These are phyloP conservation scores for Orthochromis indermauri DNA, from an alignment of 2,113 vertebrate species.

Conservation along the genomic window DNA sequence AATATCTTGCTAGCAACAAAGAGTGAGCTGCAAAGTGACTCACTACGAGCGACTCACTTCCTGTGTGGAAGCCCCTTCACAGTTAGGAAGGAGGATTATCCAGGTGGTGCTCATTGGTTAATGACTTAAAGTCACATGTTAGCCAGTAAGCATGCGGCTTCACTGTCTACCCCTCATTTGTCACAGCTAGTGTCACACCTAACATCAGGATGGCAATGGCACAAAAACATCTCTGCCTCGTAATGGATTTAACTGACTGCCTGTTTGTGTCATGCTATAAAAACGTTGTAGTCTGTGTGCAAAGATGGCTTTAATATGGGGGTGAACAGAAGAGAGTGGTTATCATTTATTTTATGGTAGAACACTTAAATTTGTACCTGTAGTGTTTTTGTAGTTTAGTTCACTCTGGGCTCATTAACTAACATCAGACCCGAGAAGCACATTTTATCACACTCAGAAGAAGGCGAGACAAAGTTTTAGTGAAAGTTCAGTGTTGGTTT, in stretches of 20 bases:
- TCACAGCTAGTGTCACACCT: not conserved
- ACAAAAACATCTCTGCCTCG: not conserved
- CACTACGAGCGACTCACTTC: not conserved
- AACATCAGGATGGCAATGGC: not conserved
- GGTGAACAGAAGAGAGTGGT: not conserved
- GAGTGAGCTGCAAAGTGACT: not conserved
- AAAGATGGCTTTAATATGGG: not conserved
- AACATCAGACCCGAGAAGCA: not conserved
- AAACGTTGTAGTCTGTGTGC: not conserved
- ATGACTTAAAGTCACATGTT: not conserved
- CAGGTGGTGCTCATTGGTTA: not conserved
- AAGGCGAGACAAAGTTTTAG: not conserved
- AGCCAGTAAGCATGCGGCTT: not conserved
- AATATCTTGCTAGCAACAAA: not conserved
- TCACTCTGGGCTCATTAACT: not conserved
- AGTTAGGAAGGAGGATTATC: not conserved
- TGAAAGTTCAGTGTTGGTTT: not conserved
- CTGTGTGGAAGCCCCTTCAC: not conserved
- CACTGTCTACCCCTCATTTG: not conserved
- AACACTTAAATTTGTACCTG: rapidly evolving
- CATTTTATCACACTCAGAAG: not conserved
- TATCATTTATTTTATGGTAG: not conserved
- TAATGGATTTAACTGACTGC: not conserved
- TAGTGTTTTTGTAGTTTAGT: not conserved
- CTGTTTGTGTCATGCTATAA: not conserved